Evolutionary conservation across 1,140 invertebrate genomes (phyloP), one percentile per base, ranked within the genome.

Genomic region (Venustaconcha ellipsiformis): DNA sequence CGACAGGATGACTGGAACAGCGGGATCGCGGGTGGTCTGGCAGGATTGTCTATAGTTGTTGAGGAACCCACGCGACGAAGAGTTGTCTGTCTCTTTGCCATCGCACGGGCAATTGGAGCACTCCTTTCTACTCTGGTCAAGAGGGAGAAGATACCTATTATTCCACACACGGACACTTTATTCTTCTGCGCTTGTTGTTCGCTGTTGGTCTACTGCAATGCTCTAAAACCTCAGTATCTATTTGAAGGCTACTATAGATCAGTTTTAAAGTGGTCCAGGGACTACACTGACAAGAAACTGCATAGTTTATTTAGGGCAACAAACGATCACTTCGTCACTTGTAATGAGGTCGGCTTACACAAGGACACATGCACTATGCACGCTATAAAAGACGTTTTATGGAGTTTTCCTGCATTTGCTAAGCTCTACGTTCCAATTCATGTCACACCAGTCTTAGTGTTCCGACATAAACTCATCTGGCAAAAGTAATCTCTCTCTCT

Each of bases 341-440:
- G 86, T 48, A 60, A 78, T 23, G 83, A 85, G 57, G 80, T 62
- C 13, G 85, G 82, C 8, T 70, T 88, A 11, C 86, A 88, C 59
- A 63, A 81, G 58, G 79, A 81, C 14, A 37, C 72, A 17, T 88
- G 86, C 70, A 74, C 79, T 0, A 65, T 70, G 30, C 85, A 88
- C 65, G 82, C 83, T 18, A 23, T 86, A 13, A 74, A 66, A 37
- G 85, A 84, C 76, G 80, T 83, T 23, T 14, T 83, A 2, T 71
- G 74, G 57, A 84, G 84, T 78, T 71, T 84, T 18, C 83, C 84
- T 2, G 71, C 71, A 5, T 88, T 87, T 70, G 83, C 81, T n/a
- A 87, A 85, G 66, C 63, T 87, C 14, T 88, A 88, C 75, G 74
- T 88, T 0, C 85, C 86, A 8, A 87, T 88, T 30, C 84, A 88